These are phyloP conservation scores for Strigops habroptila DNA, from an alignment of 2,113 vertebrate genomes.

Conservation along the genomic window DNA sequence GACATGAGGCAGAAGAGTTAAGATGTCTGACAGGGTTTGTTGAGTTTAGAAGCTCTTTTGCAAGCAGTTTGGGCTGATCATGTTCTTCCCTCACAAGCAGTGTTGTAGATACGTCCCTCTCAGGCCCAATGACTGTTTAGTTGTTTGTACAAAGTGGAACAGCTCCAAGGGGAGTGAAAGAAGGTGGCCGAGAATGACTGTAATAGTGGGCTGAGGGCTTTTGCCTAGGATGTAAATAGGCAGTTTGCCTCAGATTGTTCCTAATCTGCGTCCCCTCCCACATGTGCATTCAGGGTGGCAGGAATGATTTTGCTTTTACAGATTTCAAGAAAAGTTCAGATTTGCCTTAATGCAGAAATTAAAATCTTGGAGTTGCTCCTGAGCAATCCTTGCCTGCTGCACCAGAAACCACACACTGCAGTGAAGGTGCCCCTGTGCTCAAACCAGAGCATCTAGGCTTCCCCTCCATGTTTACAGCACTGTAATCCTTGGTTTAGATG, in stretches of 20 bases:
- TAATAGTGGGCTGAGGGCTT: accelerated
- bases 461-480: not conserved
- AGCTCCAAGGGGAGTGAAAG: not conserved
- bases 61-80: not conserved
- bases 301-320: not conserved
- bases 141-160: not conserved
- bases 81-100: not conserved
- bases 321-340: not conserved
- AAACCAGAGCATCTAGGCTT: not conserved
- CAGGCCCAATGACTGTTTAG: not conserved
- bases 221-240: not conserved
- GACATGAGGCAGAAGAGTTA: not conserved
- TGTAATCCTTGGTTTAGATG: not conserved
- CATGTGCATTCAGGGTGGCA: not conserved
- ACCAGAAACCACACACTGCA: not conserved
- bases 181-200: accelerated
- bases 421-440: not conserved
- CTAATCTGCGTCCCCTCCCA: not conserved
- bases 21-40: not conserved
- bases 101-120: not conserved
- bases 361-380: not conserved
- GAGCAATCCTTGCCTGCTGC: not conserved
- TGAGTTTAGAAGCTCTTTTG: constrained; percentile 12
- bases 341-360: not conserved
- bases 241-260: not conserved